Conservation (phyloP, 1,140 invertebrate genomes). For the Grapholita molesta region DNA sequence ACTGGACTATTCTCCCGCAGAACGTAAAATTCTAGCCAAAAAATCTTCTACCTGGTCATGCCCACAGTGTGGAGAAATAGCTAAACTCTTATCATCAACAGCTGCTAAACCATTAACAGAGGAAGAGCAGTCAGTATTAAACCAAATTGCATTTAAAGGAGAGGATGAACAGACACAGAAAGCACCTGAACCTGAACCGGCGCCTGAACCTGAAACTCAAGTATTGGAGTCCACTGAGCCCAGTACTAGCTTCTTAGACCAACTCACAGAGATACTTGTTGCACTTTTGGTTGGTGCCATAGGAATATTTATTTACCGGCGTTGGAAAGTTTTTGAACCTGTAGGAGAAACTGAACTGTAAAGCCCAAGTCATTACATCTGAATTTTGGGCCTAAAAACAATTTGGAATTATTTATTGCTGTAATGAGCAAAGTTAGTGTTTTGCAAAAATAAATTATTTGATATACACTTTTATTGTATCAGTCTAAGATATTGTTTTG, state of each 20-base stretch:
- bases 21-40: conserved; percentile 89
- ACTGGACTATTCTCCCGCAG: conserved; percentile 91
- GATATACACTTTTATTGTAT: conserved; percentile 1
- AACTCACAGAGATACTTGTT: conserved; percentile 64
- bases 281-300: conserved; percentile 61
- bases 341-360: conserved; percentile 51
- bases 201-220: conserved; percentile 47
- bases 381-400: conserved; percentile 33
- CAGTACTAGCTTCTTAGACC: conserved; percentile 58
- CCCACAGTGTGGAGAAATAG: conserved; percentile 79
- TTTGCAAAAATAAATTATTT: conserved; percentile 15
- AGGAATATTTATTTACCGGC: conserved; percentile 66
- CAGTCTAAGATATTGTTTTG: background rate
- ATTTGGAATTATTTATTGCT: conserved; percentile 23
- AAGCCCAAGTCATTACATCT: conserved; percentile 13
- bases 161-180: conserved; percentile 64
- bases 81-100: conserved; percentile 69
- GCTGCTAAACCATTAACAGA: conserved; percentile 71
- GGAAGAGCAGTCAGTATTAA: conserved; percentile 72
- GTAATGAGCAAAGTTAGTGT: background rate
- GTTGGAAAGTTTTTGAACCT: conserved; percentile 52
- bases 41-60: conserved; percentile 82
- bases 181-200: conserved; percentile 44
- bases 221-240: conserved; percentile 57
- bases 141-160: conserved; percentile 72